phyloP scores from a whole-genome alignment of 2,113 vertebrate genomes.

The Hypomesus transpacificus region DNA sequence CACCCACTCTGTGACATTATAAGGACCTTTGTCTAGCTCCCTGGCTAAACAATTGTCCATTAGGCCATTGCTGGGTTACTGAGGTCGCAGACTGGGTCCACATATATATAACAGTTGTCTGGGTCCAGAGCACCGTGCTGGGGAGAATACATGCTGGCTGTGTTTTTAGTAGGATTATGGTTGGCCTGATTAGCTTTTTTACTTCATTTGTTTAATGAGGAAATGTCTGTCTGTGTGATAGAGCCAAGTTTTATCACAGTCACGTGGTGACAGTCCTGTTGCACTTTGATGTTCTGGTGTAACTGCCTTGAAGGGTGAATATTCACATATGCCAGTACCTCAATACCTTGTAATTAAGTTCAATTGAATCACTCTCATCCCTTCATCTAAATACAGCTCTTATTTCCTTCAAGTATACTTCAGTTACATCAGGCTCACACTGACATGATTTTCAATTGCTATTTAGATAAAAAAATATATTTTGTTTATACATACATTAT shows the following conservation, averaged over 20 bases:
- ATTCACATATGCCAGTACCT: not conserved
- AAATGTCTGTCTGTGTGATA: slow-evolving; percentile 15
- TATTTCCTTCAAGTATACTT: too few species aligned
- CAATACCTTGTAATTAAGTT: not conserved
- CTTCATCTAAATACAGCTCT: too few species aligned
- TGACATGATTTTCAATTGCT: too few species aligned
- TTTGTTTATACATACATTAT: too few species aligned
- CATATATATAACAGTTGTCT: slow-evolving; percentile 1
- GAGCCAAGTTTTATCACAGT: not conserved
- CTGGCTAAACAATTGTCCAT: slow-evolving; percentile 1
- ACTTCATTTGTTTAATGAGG: slow-evolving; percentile 20
- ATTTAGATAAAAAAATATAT: too few species aligned
- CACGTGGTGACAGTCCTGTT: slow-evolving; percentile 8
- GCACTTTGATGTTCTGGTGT: not conserved
- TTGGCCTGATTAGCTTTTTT: not conserved
- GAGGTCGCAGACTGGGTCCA: not conserved
- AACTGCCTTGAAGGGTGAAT: slow-evolving; percentile 3
- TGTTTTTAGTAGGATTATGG: slow-evolving; percentile 22
- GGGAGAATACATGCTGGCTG: not conserved
- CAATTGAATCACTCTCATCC: too few species aligned
- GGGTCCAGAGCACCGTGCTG: not conserved
- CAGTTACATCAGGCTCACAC: too few species aligned
- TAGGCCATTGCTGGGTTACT: slow-evolving; percentile 5
- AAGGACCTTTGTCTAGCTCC: slow-evolving; percentile 12
- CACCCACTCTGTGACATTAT: not conserved